Conservation (phyloP, 2,113 vertebrate species). For the Brachionichthys hirsutus region DNA sequence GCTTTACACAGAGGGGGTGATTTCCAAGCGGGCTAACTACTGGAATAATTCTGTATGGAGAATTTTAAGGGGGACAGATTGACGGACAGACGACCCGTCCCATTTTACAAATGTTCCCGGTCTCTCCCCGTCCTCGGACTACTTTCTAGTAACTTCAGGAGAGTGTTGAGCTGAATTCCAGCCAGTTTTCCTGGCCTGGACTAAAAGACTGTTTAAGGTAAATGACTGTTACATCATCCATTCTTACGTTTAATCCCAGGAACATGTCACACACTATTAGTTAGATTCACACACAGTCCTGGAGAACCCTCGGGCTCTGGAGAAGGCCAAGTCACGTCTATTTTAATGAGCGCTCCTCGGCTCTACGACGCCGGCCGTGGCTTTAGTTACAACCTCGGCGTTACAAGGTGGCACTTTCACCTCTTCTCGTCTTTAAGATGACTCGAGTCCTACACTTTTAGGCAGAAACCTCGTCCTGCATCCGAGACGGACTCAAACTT, state of each 20-base stretch:
- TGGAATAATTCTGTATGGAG: too few relatives aligned
- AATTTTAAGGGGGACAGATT: too few relatives aligned
- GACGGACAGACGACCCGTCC: too few relatives aligned
- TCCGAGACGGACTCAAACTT: slow-evolving; percentile 82
- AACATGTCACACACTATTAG: slow-evolving; percentile 60
- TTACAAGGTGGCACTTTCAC: slow-evolving; percentile 20
- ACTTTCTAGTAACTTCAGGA: background rate
- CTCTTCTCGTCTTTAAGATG: slow-evolving; percentile 8
- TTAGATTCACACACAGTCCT: slow-evolving; percentile 40
- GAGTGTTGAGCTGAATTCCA: background rate
- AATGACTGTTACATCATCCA: slow-evolving; percentile 27
- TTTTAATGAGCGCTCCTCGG: slow-evolving; percentile 62
- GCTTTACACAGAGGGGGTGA: too few relatives aligned
- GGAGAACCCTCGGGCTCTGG: slow-evolving; percentile 44
- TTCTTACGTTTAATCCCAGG: slow-evolving; percentile 43
- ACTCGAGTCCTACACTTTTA: slow-evolving; percentile 2
- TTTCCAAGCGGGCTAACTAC: too few relatives aligned
- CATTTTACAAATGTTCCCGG: too few relatives aligned
- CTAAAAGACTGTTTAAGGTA: slow-evolving; percentile 35
- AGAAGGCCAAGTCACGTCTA: slow-evolving; percentile 52
- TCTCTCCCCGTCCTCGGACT: background rate
- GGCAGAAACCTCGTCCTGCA: slow-evolving; percentile 11
- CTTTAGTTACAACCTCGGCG: slow-evolving; percentile 41
- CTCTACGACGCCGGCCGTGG: slow-evolving; percentile 18
- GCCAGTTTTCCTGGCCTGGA: slow-evolving; percentile 13